These are phyloP conservation scores for Hemibagrus guttatus DNA, from an alignment of 2,797 vertebrate genomes.

Conservation along the genomic window DNA sequence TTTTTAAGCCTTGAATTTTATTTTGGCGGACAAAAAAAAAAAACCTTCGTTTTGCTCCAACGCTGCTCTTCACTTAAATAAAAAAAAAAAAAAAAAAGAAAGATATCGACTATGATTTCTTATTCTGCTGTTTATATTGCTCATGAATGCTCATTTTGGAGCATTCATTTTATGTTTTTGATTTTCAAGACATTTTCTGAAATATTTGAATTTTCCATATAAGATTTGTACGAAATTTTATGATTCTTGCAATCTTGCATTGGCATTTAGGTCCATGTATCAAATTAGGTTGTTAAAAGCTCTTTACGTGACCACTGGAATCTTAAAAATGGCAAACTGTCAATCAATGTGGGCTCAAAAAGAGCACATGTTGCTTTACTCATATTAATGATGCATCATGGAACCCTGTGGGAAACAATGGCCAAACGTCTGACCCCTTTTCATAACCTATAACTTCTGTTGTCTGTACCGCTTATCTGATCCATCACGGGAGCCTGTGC, in stretches of 20 bases:
- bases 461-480: too few relatives aligned
- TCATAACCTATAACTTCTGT: neutral
- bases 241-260: too few relatives aligned
- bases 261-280: too few relatives aligned
- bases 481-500: too few relatives aligned
- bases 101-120: too few relatives aligned
- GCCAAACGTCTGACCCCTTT: neutral
- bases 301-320: neutral
- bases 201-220: too few relatives aligned
- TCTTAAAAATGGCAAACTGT: neutral
- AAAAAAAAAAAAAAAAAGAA: too few relatives aligned
- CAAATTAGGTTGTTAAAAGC: neutral
- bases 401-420: neutral
- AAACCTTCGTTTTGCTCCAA: neutral
- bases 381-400: neutral
- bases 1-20: neutral
- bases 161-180: too few relatives aligned
- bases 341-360: neutral
- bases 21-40: neutral
- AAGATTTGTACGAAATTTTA: too few relatives aligned
- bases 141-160: neutral
- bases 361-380: neutral
- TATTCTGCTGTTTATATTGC: neutral
- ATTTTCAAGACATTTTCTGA: too few relatives aligned
- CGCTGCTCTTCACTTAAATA: too few relatives aligned